Evolutionary conservation across 2,797 vertebrate genomes (phyloP), one percentile per base, ranked within the genome.

Genomic region (Adrianichthys oophorus): DNA sequence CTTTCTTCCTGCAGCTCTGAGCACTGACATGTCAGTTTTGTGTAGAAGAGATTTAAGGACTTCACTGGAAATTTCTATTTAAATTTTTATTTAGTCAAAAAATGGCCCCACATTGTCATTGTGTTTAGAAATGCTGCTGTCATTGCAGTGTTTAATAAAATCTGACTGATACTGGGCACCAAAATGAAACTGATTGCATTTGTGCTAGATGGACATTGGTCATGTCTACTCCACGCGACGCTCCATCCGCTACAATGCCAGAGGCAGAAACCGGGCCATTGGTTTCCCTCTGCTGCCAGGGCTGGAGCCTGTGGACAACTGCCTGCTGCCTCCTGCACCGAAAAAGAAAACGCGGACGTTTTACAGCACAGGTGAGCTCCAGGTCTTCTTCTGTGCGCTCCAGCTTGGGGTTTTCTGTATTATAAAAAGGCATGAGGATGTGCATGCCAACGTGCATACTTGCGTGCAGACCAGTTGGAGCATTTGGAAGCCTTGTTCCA

Each of bases 281-380:
- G 61, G 58, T 51, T 67, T 91, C 56, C 64, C 85, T 37, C 48
- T 73, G 64, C 51, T 82, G 21, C 58, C 75, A 0, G 81, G 54
- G 4, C 32, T 83, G 4, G 85, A 89, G 44, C 41, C 59, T 0
- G 48, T 76, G 49, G 86, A 87, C 23, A 29, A 21, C 49, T 56
- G 68, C 57, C 52, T 81, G 41, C 68, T 89, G 48, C 84, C 85
- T 0, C 82, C 85, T 1, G 88, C 79, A 15, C 93, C 89, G 0
- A 94, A 90, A 83, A 99, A 98, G 87, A 98, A 98, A 81, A 90
- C 93, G 0, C 93, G 97, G 1, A 99, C 96, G 0, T 92, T 95
- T 13, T 99, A 99, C 70, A 95, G 86, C 26, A 82, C 92, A 53
- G 94, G 97, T 98, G 86, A 83, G 68, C 54, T 13, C n/a, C 0